Conservation (phyloP, 2,113 vertebrate genomes). For the Caloenas nicobarica region DNA sequence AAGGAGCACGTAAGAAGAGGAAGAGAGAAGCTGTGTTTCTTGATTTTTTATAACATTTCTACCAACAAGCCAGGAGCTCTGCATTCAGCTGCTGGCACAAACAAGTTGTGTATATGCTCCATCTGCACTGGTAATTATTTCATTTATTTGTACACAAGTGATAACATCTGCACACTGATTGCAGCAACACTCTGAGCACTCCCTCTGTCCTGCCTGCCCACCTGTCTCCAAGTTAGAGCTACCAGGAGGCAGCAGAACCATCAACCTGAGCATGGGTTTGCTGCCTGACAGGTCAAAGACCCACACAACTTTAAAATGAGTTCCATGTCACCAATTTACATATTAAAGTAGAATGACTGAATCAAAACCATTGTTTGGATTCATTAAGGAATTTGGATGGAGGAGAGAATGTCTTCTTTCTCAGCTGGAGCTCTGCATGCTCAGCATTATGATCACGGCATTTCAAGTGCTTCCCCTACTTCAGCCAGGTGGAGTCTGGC, state of each 20-base stretch:
- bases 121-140: background rate
- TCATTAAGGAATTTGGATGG: background rate
- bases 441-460: accelerated
- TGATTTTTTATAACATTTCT: background rate
- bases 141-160: background rate
- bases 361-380: background rate
- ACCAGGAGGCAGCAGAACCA: background rate
- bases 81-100: background rate
- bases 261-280: background rate
- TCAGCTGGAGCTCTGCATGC: background rate
- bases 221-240: background rate
- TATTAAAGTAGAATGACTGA: background rate
- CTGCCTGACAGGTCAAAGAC: background rate
- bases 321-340: background rate
- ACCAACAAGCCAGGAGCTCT: background rate
- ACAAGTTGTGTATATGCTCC: background rate
- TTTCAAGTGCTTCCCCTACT: background rate
- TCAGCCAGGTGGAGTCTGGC: background rate
- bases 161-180: background rate
- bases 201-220: background rate
- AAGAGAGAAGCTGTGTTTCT: background rate
- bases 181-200: background rate
- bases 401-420: background rate
- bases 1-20: background rate
- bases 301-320: background rate